Evolutionary conservation across 2,797 vertebrate species (phyloP), one percentile per base, ranked within the genome.

Genomic region (Gymnocypris eckloni): DNA sequence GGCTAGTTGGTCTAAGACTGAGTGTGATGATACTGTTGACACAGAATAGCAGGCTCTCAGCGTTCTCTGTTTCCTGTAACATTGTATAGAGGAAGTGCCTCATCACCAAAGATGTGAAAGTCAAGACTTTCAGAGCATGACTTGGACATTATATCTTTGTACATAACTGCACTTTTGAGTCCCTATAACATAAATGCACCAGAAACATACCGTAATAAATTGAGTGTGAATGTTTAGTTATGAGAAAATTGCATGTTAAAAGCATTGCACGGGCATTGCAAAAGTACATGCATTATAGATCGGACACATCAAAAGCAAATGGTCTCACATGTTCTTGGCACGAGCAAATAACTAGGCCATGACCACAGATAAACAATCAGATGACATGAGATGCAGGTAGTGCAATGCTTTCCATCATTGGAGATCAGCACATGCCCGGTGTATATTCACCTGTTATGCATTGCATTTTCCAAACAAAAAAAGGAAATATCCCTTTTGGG

Each of bases 51-150:
- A 56, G 69, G 39, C 59, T 71, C 18, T 79, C 37, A 9, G 54
- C 52, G 73, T 39, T 81, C 39, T 61, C 54, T 86, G 50, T 66
- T 75, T 66, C 70, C 67, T 73, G 84, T 79, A 54, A 54, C 73
- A 80, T 61, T 80, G 37, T 25, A 41, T 48, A 86, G 84, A 88
- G 87, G 87, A 88, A 88, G 87, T 88, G 73, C 56, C 76, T 64
- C n/a, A 59, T 79, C 79, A 81, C 70, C 41, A 85, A 64, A 79
- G 67, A 82, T 61, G 28, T 78, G 48, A 70, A 69, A 43, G 43
- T 81, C 39, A 76, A 59, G 9, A 4, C 41, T 13, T 73, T 79
- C 20, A 33, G 15, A 33, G 79, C 22, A 33, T 37, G 12, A 56
- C 25, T 69, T 2, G 22, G 28, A 15, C 20, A 33, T 15, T 75